Conservation (phyloP, 2,888 invertebrate genomes). For the Eupeodes luniger region DNA sequence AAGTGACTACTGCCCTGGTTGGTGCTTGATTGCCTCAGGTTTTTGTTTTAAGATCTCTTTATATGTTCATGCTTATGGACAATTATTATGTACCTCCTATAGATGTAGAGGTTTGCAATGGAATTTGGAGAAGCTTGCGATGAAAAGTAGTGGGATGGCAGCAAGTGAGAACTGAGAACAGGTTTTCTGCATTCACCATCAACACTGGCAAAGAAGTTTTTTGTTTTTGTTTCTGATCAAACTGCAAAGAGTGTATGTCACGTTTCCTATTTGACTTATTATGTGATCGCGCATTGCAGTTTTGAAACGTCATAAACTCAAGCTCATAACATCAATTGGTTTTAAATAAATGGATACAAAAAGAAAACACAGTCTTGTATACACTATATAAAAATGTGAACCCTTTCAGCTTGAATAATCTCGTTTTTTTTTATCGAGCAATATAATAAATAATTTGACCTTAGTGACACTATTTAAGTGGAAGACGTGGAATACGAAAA, state of each 20-base stretch:
- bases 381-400: background rate
- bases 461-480: conserved; percentile 9
- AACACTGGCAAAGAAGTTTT: background rate
- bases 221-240: conserved; percentile 8
- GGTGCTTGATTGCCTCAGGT: conserved; percentile 29
- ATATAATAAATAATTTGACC: conserved; percentile 18
- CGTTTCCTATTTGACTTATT: conserved; percentile 17
- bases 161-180: conserved; percentile 44
- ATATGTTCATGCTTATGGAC: conserved; percentile 30
- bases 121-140: conserved; percentile 59
- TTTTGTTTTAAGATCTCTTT: conserved; percentile 47
- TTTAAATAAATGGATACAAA: background rate
- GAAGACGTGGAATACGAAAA: background rate
- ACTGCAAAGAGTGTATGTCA: background rate
- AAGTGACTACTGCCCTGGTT: conserved; percentile 14
- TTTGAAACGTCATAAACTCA: conserved; percentile 23
- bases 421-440: background rate
- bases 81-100: conserved; percentile 14
- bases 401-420: conserved; percentile 6
- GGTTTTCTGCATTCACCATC: conserved; percentile 50
- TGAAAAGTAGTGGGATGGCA: conserved; percentile 57
- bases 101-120: conserved; percentile 51
- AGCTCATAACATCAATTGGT: background rate
- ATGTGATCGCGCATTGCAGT: conserved; percentile 29
- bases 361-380: background rate